Evolutionary conservation across 2,797 vertebrate species (phyloP).

Genomic region (Pseudochromis fuscus): DNA sequence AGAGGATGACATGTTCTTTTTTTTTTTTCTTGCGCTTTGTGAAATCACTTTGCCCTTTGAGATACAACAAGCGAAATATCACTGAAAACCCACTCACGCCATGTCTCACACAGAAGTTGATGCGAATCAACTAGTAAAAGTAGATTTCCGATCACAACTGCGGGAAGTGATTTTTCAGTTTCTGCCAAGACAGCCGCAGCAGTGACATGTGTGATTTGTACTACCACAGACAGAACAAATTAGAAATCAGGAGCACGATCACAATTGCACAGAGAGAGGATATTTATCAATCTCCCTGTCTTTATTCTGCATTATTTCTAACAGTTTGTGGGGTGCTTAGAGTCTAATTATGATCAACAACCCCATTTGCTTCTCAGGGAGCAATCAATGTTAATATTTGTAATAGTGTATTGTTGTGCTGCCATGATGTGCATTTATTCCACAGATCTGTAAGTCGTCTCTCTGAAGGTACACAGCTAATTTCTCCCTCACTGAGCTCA

Average conservation of each 20-base stretch:
- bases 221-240: slow-evolving; percentile 23
- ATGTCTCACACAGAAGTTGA: not conserved
- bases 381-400: slow-evolving; percentile 43
- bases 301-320: slow-evolving; percentile 28
- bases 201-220: slow-evolving; percentile 30
- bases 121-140: not conserved
- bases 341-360: slow-evolving; percentile 44
- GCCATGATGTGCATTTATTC: slow-evolving; percentile 35
- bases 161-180: not conserved
- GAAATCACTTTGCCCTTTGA: slow-evolving; percentile 5
- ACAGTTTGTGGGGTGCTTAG: slow-evolving; percentile 14
- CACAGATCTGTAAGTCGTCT: slow-evolving; percentile 7
- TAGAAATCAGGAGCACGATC: slow-evolving; percentile 3
- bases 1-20: slow-evolving; percentile 26
- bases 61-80: not conserved
- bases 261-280: not conserved
- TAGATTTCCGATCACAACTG: not conserved
- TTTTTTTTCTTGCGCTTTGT: not conserved
- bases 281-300: slow-evolving; percentile 13
- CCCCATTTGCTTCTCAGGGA: slow-evolving; percentile 39
- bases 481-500: slow-evolving; percentile 39
- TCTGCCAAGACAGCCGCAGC: slow-evolving; percentile 12
- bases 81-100: not conserved
- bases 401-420: slow-evolving; percentile 19
- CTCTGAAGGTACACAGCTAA: slow-evolving; percentile 22